phyloP scores from a whole-genome alignment of 35 echinoderm and acorn worm species.

The Chiridota heheva region DNA sequence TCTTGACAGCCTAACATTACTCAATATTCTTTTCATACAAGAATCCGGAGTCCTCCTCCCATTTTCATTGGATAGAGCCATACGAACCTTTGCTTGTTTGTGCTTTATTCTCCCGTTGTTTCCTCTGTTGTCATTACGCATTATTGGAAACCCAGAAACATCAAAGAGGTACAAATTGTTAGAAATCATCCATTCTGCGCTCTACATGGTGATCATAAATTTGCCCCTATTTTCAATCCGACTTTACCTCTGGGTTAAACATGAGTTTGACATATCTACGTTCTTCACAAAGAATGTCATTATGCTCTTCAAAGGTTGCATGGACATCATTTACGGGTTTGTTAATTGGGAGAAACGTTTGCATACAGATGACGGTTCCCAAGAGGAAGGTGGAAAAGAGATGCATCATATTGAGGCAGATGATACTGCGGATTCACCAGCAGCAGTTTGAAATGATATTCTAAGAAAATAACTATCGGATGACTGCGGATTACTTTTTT shows the following conservation, averaged over 20 bases:
- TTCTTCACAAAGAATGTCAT: slow-evolving; percentile 87
- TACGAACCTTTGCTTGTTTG: slow-evolving; percentile 75
- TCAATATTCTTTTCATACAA: slow-evolving; percentile 56
- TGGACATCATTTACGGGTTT: slow-evolving; percentile 60
- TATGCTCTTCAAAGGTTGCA: slow-evolving; percentile 71
- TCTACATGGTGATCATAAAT: slow-evolving; percentile 71
- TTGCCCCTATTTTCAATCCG: slow-evolving; percentile 83
- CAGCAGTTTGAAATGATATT: too few species aligned
- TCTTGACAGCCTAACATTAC: slow-evolving; percentile 64
- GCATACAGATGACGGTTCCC: too few species aligned
- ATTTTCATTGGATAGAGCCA: slow-evolving; percentile 37
- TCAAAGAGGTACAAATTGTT: slow-evolving; percentile 52
- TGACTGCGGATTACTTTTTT: too few species aligned
- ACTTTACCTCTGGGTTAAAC: slow-evolving; percentile 68
- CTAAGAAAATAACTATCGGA: too few species aligned
- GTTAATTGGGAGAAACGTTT: slow-evolving; percentile 56
- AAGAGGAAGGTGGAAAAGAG: too few species aligned
- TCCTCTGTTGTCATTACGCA: slow-evolving; percentile 66
- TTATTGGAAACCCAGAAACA: slow-evolving; percentile 37
- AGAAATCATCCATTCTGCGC: slow-evolving; percentile 58
- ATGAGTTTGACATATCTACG: slow-evolving; percentile 55
- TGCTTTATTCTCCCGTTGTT: slow-evolving; percentile 69
- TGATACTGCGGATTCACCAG: too few species aligned
- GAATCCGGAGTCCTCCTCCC: slow-evolving; percentile 12
- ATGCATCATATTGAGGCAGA: too few species aligned